These are phyloP conservation scores for Ectobius pallidus DNA, from an alignment of 2,888 invertebrate genomes.

Conservation along the genomic window DNA sequence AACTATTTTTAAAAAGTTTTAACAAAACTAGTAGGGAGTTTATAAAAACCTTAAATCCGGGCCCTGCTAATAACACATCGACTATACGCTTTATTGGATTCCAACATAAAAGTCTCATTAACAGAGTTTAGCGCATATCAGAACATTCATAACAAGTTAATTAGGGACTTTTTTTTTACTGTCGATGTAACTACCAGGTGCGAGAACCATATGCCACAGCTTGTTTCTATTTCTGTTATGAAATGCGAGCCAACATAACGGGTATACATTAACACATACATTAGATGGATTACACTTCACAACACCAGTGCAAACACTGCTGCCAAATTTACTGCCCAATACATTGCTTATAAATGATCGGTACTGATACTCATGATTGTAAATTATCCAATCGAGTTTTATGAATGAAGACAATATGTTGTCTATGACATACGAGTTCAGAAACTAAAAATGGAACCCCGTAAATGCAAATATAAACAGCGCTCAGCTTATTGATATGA, in stretches of 20 bases:
- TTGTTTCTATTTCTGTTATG: neutral
- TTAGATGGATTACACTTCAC: neutral
- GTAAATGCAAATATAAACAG: neutral
- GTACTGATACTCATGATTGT: neutral
- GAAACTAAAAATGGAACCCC: neutral
- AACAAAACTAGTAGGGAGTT: too few species aligned
- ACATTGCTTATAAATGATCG: neutral
- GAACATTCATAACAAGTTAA: too few species aligned
- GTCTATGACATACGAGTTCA: neutral
- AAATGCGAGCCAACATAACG: neutral
- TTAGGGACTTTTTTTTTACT: too few species aligned
- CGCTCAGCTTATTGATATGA: neutral
- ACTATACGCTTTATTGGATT: too few species aligned
- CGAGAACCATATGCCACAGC: too few species aligned
- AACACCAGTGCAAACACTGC: neutral
- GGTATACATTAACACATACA: neutral
- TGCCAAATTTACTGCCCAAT: neutral
- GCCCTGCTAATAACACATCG: too few species aligned
- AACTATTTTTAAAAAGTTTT: too few species aligned
- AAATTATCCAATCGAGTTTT: neutral
- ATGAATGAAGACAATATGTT: slow-evolving; percentile 6
- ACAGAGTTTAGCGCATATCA: too few species aligned
- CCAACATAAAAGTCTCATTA: too few species aligned
- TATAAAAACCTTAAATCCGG: too few species aligned
- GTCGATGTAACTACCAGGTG: too few species aligned